Evolutionary conservation across 2,113 vertebrate species (phyloP).

Genomic region (Myodes glareolus): DNA sequence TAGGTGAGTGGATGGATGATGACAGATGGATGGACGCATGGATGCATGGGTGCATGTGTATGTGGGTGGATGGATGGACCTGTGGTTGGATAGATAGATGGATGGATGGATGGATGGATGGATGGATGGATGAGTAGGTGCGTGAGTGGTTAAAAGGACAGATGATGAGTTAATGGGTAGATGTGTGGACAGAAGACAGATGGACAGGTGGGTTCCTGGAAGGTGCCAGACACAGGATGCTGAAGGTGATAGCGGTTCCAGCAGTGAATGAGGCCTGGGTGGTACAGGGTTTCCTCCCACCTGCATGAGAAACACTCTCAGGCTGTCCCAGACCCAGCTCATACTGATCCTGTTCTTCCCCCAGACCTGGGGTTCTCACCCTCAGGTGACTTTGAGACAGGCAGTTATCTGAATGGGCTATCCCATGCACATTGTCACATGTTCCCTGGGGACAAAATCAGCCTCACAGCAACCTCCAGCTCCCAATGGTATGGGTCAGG

Average conservation of each 20-base stretch:
- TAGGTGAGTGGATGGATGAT: not conserved
- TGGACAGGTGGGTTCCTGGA: too few relatives aligned
- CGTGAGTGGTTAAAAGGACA: accelerated
- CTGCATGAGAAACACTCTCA: not conserved
- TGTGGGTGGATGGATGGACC: not conserved
- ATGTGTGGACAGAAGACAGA: not conserved
- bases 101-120: accelerated
- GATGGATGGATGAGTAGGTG: too few relatives aligned
- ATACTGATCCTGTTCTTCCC: not conserved
- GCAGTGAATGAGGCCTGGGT: not conserved
- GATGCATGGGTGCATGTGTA: not conserved
- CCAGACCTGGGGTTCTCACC: not conserved
- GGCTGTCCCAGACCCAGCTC: not conserved
- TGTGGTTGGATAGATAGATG: not conserved
- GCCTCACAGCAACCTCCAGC: not conserved
- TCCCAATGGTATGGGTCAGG: not conserved
- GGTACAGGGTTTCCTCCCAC: not conserved
- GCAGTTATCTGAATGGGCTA: not conserved
- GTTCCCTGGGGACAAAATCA: not conserved
- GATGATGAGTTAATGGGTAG: not conserved
- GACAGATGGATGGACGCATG: not conserved
- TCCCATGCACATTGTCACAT: not conserved
- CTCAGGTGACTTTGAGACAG: not conserved
- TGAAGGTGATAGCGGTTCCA: too few relatives aligned
- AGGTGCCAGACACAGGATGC: not conserved